Evolutionary conservation across 1,140 invertebrate species (phyloP), one percentile per base, ranked within the genome.

Genomic region (Pachypeltis micranthus): DNA sequence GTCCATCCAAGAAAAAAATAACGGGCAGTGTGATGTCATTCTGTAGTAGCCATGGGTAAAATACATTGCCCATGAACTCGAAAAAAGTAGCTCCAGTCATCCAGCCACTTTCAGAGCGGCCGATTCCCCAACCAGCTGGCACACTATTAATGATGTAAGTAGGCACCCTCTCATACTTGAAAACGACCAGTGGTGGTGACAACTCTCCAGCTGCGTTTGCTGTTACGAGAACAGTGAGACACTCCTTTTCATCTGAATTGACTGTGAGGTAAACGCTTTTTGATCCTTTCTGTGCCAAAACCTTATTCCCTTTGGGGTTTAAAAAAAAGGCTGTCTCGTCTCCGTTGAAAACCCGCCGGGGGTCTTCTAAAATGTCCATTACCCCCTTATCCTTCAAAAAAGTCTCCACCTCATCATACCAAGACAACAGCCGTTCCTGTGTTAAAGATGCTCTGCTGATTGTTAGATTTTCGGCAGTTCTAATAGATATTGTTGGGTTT

Each of bases 1-100:
- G 74, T 4, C 74, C 74, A 70, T 77, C 75, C 4, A 77, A 29
- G 70, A 74, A 77, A 19, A 77, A 67, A 19, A 72, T 65, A 23
- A 76, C 67, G 19, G 74, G 74, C 12, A 61, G 14, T 55, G n/a
- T 14, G 44, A 69, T 58, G 27, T 65, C 57, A 10, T 54, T 69
- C 34, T 65, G 47, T 12, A 39, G 29, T 27, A 68, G 62, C 61
- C 61, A 69, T 21, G 65, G 67, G 61, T 65, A 23, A 63, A 69
- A 63, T 2, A 67, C 57, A 56, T 69, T 67, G 31, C 7, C 31
- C 31, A 39, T 39, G 31, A 39, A 39, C 31, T 39, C 31, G 31
- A 10, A 39, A 39, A 39, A 39, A 39, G 31, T 39, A 39, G 31
- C 31, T 39, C 31, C 31, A 39, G 31, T 39, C 31, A 39, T 39